These are phyloP conservation scores for Drosophila recens DNA, from an alignment of 2,888 invertebrate genomes.

Conservation along the genomic window DNA sequence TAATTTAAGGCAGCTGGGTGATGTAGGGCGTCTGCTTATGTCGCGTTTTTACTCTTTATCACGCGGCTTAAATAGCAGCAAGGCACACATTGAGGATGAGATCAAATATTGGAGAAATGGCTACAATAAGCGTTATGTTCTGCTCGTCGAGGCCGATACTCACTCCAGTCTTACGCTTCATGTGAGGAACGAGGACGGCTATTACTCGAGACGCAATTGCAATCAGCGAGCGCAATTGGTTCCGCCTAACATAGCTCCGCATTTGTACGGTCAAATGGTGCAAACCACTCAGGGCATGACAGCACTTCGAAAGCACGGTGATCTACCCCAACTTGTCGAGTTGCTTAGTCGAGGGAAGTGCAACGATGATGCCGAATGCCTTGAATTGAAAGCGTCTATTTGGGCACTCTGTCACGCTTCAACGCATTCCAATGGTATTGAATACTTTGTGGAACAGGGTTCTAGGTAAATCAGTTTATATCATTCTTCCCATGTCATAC, in stretches of 20 bases:
- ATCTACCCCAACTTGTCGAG: slow-evolving; percentile 80
- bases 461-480: slow-evolving; percentile 69
- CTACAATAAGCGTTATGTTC: slow-evolving; percentile 93
- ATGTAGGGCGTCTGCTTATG: slow-evolving; percentile 91
- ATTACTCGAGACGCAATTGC: slow-evolving; percentile 89
- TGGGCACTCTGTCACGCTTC: slow-evolving; percentile 96
- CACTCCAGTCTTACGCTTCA: slow-evolving; percentile 95
- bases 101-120: slow-evolving; percentile 92
- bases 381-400: slow-evolving; percentile 93
- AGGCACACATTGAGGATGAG: slow-evolving; percentile 89
- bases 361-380: slow-evolving; percentile 89
- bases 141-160: slow-evolving; percentile 94
- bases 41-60: slow-evolving; percentile 91
- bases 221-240: slow-evolving; percentile 87
- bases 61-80: slow-evolving; percentile 89
- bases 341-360: slow-evolving; percentile 86
- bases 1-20: slow-evolving; percentile 89
- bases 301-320: slow-evolving; percentile 82
- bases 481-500: too few relatives aligned
- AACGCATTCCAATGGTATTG: slow-evolving; percentile 91
- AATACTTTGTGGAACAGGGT: slow-evolving; percentile 87
- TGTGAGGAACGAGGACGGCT: slow-evolving; percentile 91
- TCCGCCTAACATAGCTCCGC: slow-evolving; percentile 87
- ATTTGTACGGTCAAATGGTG: slow-evolving; percentile 93
- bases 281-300: slow-evolving; percentile 87